Evolutionary conservation across 2,888 invertebrate species (phyloP).

Genomic region (Mythimna albipuncta): DNA sequence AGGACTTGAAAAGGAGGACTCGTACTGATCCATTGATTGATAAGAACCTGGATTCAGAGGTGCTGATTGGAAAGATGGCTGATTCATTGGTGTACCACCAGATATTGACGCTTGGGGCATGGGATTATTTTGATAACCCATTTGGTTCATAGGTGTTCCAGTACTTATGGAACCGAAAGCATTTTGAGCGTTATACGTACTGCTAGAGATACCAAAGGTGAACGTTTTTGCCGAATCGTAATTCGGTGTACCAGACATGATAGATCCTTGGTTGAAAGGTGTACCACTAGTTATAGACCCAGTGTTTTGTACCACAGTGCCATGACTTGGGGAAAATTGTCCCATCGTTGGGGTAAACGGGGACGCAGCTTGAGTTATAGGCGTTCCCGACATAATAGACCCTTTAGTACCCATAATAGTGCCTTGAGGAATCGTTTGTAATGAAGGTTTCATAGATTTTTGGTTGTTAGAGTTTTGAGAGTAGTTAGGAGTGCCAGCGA

Average conservation of each 20-base stretch:
- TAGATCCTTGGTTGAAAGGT: conserved; percentile 65
- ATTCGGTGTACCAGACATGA: conserved; percentile 68
- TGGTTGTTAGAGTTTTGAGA: conserved; percentile 67
- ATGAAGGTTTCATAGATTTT: conserved; percentile 77
- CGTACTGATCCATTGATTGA: conserved; percentile 38
- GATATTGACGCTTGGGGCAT: conserved; percentile 36
- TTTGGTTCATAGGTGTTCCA: conserved; percentile 58
- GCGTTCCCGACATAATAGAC: conserved; percentile 65
- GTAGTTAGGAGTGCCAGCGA: conserved; percentile 75
- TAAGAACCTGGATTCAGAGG: conserved; percentile 32
- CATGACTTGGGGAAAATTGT: conserved; percentile 65
- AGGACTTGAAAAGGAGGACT: conserved; percentile 5
- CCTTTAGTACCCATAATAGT: conserved; percentile 78
- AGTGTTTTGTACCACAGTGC: conserved; percentile 60
- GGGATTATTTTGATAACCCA: conserved; percentile 29
- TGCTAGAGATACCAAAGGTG: conserved; percentile 24
- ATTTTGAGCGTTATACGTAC: conserved; percentile 26
- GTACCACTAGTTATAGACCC: conserved; percentile 70
- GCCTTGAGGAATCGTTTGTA: conserved; percentile 86
- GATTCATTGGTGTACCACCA: conserved; percentile 31
- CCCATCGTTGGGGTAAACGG: conserved; percentile 65
- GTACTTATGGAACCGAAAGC: conserved; percentile 65
- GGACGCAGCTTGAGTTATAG: conserved; percentile 59
- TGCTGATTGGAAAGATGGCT: conserved; percentile 21
- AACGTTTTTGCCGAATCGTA: conserved; percentile 49